Evolutionary conservation across 1,140 invertebrate species (phyloP).

Genomic region (Harlomillsia oculata): DNA sequence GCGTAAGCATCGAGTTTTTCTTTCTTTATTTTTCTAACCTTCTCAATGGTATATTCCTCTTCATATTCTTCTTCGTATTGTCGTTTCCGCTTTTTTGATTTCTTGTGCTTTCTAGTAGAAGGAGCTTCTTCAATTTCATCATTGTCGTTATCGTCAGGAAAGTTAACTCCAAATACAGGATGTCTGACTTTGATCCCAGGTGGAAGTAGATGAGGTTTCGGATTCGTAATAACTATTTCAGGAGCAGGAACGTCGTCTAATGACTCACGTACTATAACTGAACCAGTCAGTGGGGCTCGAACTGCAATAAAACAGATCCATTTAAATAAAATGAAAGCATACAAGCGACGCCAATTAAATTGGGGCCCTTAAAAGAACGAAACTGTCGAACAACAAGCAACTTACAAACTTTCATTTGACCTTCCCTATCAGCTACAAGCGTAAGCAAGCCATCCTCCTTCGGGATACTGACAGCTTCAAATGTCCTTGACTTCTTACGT

Average conservation of each 20-base stretch:
- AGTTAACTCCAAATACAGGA: slow-evolving; percentile 28
- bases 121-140: slow-evolving; percentile 4
- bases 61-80: no score
- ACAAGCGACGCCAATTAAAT: neutral
- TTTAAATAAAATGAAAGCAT: neutral
- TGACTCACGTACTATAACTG: slow-evolving; percentile 13
- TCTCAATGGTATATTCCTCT: no score
- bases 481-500: no score
- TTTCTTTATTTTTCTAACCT: no score
- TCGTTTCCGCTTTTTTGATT: no score
- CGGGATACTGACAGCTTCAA: no score
- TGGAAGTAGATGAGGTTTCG: slow-evolving; percentile 12
- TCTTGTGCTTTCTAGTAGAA: no score
- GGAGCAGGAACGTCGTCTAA: slow-evolving; percentile 12
- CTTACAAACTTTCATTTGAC: neutral
- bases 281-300: slow-evolving; percentile 13
- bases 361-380: no score
- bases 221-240: neutral
- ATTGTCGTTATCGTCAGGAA: neutral
- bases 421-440: neutral
- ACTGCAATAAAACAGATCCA: slow-evolving; percentile 24
- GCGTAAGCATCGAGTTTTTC: no score
- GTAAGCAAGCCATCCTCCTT: no score
- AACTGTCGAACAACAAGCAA: neutral
- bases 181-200: slow-evolving; percentile 25